These are phyloP conservation scores for Tetragonula carbonaria DNA, from an alignment of 2,888 invertebrate genomes.

Conservation along the genomic window DNA sequence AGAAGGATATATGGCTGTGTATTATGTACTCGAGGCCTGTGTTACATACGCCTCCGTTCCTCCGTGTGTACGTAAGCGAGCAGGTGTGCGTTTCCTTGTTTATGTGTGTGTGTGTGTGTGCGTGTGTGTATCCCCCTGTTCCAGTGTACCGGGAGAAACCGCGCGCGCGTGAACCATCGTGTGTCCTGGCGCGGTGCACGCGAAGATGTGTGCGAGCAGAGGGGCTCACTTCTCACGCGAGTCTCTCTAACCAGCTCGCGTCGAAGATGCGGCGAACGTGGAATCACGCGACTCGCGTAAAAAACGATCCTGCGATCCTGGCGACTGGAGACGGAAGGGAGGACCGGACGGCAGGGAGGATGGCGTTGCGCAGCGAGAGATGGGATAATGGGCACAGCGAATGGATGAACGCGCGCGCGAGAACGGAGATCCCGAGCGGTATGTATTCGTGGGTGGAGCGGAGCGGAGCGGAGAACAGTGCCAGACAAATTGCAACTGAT, in stretches of 20 bases:
- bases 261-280: conserved; percentile 56
- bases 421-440: conserved; percentile 28
- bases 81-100: conserved; percentile 47
- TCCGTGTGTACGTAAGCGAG: conserved; percentile 37
- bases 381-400: conserved; percentile 43
- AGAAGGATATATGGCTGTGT: conserved; percentile 72
- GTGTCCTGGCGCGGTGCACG: conserved; percentile 11
- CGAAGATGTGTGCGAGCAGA: conserved; percentile 18
- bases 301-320: conserved; percentile 41
- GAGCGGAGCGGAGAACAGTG: conserved; percentile 38
- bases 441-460: conserved; percentile 35
- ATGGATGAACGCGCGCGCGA: conserved; percentile 26
- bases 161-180: neutral
- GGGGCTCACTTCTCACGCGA: conserved; percentile 66
- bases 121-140: neutral
- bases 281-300: conserved; percentile 62
- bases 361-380: conserved; percentile 10
- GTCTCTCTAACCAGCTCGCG: conserved; percentile 65
- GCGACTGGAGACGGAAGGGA: neutral
- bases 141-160: neutral
- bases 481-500: conserved; percentile 57
- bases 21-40: conserved; percentile 68
- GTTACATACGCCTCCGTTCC: conserved; percentile 68
- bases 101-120: neutral
- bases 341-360: neutral